Evolutionary conservation across 2,113 vertebrate genomes (phyloP).

Genomic region (Nyctibius bracteatus): DNA sequence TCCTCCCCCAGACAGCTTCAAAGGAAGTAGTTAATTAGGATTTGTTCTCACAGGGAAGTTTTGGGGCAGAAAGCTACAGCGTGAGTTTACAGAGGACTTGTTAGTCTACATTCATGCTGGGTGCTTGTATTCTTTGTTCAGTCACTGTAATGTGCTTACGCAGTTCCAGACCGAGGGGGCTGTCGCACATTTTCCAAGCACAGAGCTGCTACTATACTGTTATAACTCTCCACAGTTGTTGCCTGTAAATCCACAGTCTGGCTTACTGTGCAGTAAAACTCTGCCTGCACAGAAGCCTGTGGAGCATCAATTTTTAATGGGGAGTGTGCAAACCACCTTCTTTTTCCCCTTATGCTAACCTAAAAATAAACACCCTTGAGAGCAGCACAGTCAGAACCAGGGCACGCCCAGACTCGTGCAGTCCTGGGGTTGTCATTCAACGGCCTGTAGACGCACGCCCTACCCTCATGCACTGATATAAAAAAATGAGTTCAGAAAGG

Average conservation of each 20-base stretch:
- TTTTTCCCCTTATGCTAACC: not conserved
- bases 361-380: not conserved
- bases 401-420: not conserved
- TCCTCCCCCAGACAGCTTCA: not conserved
- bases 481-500: not conserved
- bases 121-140: not conserved
- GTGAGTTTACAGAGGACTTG: not conserved
- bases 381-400: not conserved
- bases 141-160: not conserved
- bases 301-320: not conserved
- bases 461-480: not conserved
- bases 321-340: not conserved
- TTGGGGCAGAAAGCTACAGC: not conserved
- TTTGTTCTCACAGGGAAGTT: not conserved
- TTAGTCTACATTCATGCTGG: not conserved
- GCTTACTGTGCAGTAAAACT: not conserved
- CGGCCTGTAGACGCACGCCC: rapidly evolving
- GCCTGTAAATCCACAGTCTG: not conserved
- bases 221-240: not conserved
- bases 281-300: not conserved
- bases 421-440: not conserved
- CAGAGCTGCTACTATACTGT: not conserved
- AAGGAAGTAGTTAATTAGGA: not conserved
- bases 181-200: rapidly evolving
- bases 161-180: not conserved